phyloP scores from a whole-genome alignment of 2,113 vertebrate species.

The Triplophysa dalaica region DNA sequence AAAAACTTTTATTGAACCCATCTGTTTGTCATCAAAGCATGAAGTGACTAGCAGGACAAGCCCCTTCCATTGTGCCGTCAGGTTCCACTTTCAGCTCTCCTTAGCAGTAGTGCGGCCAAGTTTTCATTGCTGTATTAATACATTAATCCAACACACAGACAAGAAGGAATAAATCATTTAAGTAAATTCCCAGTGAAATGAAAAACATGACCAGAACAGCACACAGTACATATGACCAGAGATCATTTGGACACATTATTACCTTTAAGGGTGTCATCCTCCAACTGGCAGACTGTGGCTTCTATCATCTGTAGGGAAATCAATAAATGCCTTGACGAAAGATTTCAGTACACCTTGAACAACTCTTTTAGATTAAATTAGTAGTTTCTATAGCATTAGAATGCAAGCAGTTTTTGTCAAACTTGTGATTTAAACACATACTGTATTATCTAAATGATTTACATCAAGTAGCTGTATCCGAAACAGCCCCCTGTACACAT shows the following conservation, averaged over 20 bases:
- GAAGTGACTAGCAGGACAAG: neutral
- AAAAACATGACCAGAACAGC: too few relatives aligned
- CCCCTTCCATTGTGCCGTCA: neutral
- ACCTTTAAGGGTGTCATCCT: slow-evolving; percentile 32
- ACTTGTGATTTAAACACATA: too few relatives aligned
- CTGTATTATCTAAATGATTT: too few relatives aligned
- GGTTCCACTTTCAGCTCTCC: slow-evolving; percentile 6
- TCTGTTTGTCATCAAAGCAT: neutral
- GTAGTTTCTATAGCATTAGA: too few relatives aligned
- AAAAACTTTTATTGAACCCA: slow-evolving; percentile 7
- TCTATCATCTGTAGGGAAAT: slow-evolving; percentile 25
- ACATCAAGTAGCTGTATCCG: too few relatives aligned
- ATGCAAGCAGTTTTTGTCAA: too few relatives aligned
- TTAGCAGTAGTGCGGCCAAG: slow-evolving; percentile 8
- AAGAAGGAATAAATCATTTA: too few relatives aligned
- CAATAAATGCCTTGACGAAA: neutral
- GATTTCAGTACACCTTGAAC: neutral
- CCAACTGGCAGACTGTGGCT: neutral
- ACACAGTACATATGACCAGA: too few relatives aligned
- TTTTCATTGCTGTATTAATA: neutral
- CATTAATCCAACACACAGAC: too few relatives aligned
- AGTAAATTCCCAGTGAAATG: too few relatives aligned
- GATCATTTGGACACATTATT: neutral
- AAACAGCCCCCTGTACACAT: too few relatives aligned
- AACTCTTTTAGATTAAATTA: too few relatives aligned